Evolutionary conservation across 2,113 vertebrate genomes (phyloP).

Genomic region (Amblyopsis rosae): DNA sequence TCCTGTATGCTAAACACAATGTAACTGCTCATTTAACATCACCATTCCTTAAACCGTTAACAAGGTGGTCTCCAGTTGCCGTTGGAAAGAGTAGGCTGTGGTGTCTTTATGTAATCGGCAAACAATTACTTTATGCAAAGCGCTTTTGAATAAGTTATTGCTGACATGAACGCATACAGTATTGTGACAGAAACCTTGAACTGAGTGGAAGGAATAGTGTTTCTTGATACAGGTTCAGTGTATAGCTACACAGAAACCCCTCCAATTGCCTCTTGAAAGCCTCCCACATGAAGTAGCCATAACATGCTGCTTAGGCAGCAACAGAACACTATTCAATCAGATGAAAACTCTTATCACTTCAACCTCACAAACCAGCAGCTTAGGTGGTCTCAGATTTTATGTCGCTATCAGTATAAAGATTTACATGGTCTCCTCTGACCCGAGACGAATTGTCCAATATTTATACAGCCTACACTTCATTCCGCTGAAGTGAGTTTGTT

Average conservation of each 20-base stretch:
- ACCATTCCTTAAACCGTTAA: constrained; percentile 21
- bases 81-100: constrained; percentile 49
- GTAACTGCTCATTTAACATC: constrained; percentile 43
- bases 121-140: constrained; percentile 60
- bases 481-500: constrained; percentile 4
- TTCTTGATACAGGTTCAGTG: constrained; percentile 14
- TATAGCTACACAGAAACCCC: constrained; percentile 13
- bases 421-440: constrained; percentile 19
- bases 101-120: constrained; percentile 53
- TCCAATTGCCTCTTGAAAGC: constrained; percentile 39
- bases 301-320: constrained; percentile 28
- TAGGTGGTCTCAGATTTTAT: constrained; percentile 24
- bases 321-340: constrained; percentile 39
- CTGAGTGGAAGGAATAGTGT: constrained; percentile 21
- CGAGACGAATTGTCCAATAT: constrained; percentile 21
- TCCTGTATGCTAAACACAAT: constrained; percentile 9
- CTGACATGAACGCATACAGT: constrained; percentile 35
- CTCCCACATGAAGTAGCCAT: constrained; percentile 44
- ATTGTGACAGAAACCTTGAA: constrained; percentile 38
- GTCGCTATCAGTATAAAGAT: constrained; percentile 38
- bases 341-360: constrained; percentile 36
- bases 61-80: constrained; percentile 48
- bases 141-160: constrained; percentile 50
- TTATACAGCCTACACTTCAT: constrained; percentile 4
- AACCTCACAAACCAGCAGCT: constrained; percentile 29